Conservation (phyloP, 2,113 vertebrate genomes). For the Ovibos moschatus region DNA sequence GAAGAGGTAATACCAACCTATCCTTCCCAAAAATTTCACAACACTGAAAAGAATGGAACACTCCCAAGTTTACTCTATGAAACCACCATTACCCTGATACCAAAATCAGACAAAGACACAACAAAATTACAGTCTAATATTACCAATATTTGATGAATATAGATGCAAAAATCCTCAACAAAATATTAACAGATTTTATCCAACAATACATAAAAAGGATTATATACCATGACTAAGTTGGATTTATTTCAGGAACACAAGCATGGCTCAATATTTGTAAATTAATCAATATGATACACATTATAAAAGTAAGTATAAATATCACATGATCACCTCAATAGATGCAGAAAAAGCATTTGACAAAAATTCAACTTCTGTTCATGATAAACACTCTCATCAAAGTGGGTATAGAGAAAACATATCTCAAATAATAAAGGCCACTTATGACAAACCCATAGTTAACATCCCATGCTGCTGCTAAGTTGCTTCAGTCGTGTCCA, state of each 20-base stretch:
- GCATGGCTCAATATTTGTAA: background rate
- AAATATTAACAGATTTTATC: background rate
- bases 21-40: background rate
- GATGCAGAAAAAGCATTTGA: background rate
- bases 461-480: background rate
- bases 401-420: background rate
- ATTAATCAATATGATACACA: background rate
- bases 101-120: background rate
- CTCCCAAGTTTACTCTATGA: background rate
- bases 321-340: background rate
- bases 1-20: background rate
- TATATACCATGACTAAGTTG: background rate
- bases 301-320: background rate
- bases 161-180: background rate
- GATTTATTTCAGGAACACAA: background rate
- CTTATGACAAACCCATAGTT: background rate
- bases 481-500: too few species aligned
- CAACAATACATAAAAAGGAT: background rate
- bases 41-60: background rate
- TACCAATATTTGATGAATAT: background rate
- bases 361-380: background rate
- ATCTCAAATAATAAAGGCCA: background rate
- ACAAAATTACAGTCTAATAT: background rate
- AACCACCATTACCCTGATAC: background rate
- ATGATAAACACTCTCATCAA: background rate